Conservation (phyloP, 1,140 invertebrate genomes). For the Cryptotermes secundus region DNA sequence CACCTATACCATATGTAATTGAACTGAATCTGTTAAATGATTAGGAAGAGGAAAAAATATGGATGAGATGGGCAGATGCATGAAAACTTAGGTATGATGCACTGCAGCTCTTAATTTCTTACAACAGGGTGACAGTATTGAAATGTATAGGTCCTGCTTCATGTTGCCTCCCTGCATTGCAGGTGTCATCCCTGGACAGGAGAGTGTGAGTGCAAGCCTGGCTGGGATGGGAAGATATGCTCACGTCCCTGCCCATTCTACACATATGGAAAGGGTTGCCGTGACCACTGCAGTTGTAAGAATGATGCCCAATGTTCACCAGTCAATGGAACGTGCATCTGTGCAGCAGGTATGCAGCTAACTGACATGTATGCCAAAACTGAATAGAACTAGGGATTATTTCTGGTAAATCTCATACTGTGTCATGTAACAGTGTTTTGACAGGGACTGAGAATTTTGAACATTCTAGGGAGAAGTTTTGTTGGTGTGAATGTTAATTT, state of each 20-base stretch:
- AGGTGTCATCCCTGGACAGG: constrained; percentile 88
- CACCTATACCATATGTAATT: too few relatives aligned
- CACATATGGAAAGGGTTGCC: constrained; percentile 80
- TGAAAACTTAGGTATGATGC: constrained; percentile 24
- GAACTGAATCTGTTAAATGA: too few relatives aligned
- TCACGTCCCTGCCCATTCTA: constrained; percentile 75
- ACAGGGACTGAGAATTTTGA: too few relatives aligned
- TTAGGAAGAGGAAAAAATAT: too few relatives aligned
- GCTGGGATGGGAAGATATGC: constrained; percentile 84
- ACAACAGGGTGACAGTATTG: neutral
- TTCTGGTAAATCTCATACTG: too few relatives aligned
- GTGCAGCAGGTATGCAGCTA: constrained; percentile 59
- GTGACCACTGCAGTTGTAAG: constrained; percentile 73
- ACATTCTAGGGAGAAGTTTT: too few relatives aligned
- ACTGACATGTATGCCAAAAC: constrained; percentile 31
- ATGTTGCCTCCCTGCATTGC: neutral
- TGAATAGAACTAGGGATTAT: too few relatives aligned
- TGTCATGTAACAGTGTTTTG: too few relatives aligned
- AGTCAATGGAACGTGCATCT: constrained; percentile 79
- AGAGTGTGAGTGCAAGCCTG: constrained; percentile 81
- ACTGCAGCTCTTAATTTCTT: constrained; percentile 31
- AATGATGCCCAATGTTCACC: constrained; percentile 89
- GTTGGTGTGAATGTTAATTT: too few relatives aligned
- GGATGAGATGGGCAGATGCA: neutral
- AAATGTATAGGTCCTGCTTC: constrained; percentile 28